Base-by-base conservation (phyloP, 2,797 vertebrate genomes). In the Lagocephalus sceleratus region DNA sequence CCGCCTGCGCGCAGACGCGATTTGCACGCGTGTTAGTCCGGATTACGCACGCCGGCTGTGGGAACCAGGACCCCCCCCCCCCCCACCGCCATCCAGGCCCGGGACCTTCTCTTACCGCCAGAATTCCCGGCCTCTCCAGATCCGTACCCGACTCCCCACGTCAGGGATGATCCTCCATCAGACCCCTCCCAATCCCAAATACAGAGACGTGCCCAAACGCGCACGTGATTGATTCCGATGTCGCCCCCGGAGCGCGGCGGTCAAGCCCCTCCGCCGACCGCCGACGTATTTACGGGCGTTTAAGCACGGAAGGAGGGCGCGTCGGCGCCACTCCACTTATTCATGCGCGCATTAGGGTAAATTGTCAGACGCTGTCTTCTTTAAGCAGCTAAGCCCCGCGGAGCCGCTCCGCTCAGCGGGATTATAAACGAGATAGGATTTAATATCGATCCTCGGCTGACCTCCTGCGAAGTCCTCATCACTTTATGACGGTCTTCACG, bases 1-100 rank as follows among this genome's bases (percentile, higher is more conserved):
- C n/a, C n/a, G n/a, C n/a, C 65, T 79, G 84, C 75, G 9, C 87
- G 78, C 76, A 87, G 88, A 90, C 89, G 85, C 89, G 90, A 91
- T 92, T 91, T 91, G 89, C 89, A 91, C 89, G 88, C 87, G 38
- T 88, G 88, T 91, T 92, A 89, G 86, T 78, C 82, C 83, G 90
- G 89, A 91, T 92, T 91, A 91, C 88, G 88, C 88, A 87, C 64
- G 57, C 81, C 72, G 78, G 71, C 84, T 83, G 83, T 89, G 89
- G 87, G 89, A 91, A 89, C 79, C 79, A 63, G 84, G 83, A 89
- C 81, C 87, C 88, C 86, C 66, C 66, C 82, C 81, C 81, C 81
- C 72, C 21, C 75, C 68, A 64, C 73, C 6, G 60, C 67, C 54
- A 69, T 71, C 71, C 60, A 9, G 58, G 54, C 59, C 63, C 5